These are phyloP conservation scores for Neostethus bicornis DNA, from an alignment of 2,797 vertebrate species.

Conservation along the genomic window DNA sequence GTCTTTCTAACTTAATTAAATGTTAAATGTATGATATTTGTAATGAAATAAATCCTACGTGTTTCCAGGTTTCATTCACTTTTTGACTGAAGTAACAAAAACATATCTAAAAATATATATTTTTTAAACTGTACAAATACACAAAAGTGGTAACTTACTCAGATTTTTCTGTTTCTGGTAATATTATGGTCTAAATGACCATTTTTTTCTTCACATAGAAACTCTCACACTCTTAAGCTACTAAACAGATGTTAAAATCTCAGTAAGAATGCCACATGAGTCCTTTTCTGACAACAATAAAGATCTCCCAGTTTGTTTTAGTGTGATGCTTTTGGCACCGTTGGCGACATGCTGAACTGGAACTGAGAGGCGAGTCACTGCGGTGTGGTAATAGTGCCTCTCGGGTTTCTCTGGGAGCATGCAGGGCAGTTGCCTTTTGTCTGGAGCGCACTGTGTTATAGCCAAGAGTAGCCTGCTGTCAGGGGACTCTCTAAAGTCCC, in stretches of 20 bases:
- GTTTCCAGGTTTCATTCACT: too few relatives aligned
- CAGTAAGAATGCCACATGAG: conserved; percentile 53
- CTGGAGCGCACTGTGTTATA: conserved; percentile 46
- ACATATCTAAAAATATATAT: too few relatives aligned
- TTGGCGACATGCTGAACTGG: conserved; percentile 16
- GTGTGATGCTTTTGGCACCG: conserved; percentile 34
- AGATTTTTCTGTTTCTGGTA: not conserved
- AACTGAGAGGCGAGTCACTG: conserved; percentile 9
- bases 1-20: too few relatives aligned
- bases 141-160: not conserved
- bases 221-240: not conserved
- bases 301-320: conserved; percentile 58
- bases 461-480: conserved; percentile 59
- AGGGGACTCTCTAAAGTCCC: conserved; percentile 52
- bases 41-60: too few relatives aligned
- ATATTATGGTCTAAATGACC: not conserved
- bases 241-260: conserved; percentile 8
- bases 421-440: conserved; percentile 38
- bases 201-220: conserved; percentile 3
- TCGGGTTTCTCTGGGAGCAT: conserved; percentile 57
- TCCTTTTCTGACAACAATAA: conserved; percentile 65
- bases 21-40: too few relatives aligned
- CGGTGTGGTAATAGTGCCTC: conserved; percentile 39
- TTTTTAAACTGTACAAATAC: not conserved
- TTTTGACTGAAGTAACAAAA: too few relatives aligned